Conservation (phyloP, 1,140 invertebrate species). For the Octopus bimaculoides region DNA sequence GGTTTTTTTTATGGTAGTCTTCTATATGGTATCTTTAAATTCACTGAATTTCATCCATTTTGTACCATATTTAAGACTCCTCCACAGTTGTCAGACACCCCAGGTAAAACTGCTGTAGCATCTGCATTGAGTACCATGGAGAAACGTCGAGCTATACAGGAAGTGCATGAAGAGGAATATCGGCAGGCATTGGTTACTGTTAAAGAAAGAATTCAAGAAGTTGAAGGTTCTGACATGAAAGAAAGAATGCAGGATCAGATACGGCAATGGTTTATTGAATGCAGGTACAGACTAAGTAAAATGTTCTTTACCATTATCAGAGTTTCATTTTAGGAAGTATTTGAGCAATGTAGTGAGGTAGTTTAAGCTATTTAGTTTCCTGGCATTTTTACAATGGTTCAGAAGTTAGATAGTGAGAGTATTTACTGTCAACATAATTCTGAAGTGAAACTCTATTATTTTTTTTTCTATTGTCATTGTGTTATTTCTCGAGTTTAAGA, state of each 20-base stretch:
- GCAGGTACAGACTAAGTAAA: conserved; percentile 50
- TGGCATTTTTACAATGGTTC: no score
- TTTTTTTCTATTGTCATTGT: no score
- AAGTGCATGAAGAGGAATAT: conserved; percentile 67
- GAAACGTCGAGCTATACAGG: conserved; percentile 50
- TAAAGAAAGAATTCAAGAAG: conserved; percentile 57
- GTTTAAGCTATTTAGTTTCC: no score
- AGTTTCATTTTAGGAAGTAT: no score
- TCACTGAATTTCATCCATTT: no score
- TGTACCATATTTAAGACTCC: conserved; percentile 31
- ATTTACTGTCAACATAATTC: no score
- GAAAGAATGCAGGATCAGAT: conserved; percentile 71
- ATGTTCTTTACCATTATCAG: not conserved
- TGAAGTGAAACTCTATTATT: no score
- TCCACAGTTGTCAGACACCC: conserved; percentile 38
- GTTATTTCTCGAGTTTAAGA: no score
- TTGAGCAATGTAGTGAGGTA: no score
- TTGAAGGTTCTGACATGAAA: conserved; percentile 70
- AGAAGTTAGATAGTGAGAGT: no score
- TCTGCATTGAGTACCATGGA: conserved; percentile 48
- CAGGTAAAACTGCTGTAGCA: conserved; percentile 47
- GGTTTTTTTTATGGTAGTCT: no score
- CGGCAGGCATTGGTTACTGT: conserved; percentile 57
- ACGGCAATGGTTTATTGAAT: conserved; percentile 73
- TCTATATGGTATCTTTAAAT: no score